Conservation (phyloP, 1,140 invertebrate genomes). For the Hydropsyche tenuis region DNA sequence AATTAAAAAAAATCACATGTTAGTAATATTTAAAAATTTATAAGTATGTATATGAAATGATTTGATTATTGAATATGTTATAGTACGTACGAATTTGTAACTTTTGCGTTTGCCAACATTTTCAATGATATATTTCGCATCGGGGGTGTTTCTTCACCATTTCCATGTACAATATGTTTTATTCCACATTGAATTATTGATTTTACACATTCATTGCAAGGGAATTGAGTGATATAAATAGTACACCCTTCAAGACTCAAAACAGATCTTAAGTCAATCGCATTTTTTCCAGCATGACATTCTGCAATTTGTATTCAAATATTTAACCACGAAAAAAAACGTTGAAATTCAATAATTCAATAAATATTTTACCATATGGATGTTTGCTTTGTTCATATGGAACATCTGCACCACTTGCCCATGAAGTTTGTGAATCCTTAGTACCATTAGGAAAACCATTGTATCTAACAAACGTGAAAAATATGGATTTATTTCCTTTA, state of each 20-base stretch:
- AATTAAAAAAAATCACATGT: too few relatives aligned
- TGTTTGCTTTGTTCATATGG: slow-evolving; percentile 80
- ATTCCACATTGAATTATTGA: slow-evolving; percentile 96
- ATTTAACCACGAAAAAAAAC: too few relatives aligned
- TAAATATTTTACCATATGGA: slow-evolving; percentile 74
- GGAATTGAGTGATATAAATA: slow-evolving; percentile 89
- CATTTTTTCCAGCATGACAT: slow-evolving; percentile 97
- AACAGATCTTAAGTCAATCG: slow-evolving; percentile 90
- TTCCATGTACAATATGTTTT: slow-evolving; percentile 76
- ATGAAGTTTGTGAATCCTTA: slow-evolving; percentile 87
- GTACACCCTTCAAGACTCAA: slow-evolving; percentile 77
- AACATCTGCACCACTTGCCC: slow-evolving; percentile 70
- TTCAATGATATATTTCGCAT: too few relatives aligned
- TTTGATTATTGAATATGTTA: too few relatives aligned
- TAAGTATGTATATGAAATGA: too few relatives aligned
- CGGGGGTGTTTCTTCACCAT: too few relatives aligned
- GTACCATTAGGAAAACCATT: slow-evolving; percentile 95
- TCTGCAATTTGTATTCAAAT: slow-evolving; percentile 73
- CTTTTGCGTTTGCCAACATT: too few relatives aligned
- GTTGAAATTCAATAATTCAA: too few relatives aligned
- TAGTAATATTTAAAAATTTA: too few relatives aligned
- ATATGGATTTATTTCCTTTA: too few relatives aligned
- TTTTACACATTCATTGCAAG: slow-evolving; percentile 97
- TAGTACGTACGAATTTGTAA: too few relatives aligned
- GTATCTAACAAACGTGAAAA: too few relatives aligned